Evolutionary conservation across 1,140 invertebrate genomes (phyloP).

Genomic region (Hermatobates lingyangjiaoensis): DNA sequence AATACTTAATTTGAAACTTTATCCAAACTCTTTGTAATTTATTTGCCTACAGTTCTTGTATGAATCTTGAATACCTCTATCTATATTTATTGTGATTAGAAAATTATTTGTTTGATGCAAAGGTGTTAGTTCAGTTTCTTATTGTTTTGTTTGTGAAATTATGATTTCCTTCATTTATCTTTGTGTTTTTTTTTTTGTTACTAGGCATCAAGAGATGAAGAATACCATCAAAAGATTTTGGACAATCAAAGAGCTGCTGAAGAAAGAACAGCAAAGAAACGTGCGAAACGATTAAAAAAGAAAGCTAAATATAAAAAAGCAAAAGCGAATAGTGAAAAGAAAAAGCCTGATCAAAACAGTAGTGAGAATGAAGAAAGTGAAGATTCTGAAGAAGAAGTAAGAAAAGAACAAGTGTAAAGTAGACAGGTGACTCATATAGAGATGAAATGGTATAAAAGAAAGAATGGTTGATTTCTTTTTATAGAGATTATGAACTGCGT

Average conservation of each 20-base stretch:
- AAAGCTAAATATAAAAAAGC: slow-evolving; percentile 37
- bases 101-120: not conserved
- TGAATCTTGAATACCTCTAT: not conserved
- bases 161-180: slow-evolving; percentile 1
- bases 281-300: slow-evolving; percentile 61
- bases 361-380: not conserved
- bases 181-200: slow-evolving; percentile 17
- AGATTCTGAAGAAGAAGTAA: not conserved
- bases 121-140: not conserved
- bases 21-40: no score
- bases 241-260: slow-evolving; percentile 58
- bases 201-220: slow-evolving; percentile 59
- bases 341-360: not conserved
- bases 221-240: slow-evolving; percentile 63
- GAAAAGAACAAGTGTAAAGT: not conserved
- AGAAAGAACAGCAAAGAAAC: slow-evolving; percentile 63
- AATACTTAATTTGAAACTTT: no score
- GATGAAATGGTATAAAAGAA: no score
- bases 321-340: slow-evolving; percentile 15
- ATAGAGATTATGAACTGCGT: no score
- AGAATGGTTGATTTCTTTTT: no score
- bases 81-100: not conserved
- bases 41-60: not conserved
- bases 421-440: not conserved
- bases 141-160: not conserved